These are phyloP conservation scores for Battus philenor DNA, from an alignment of 1,140 invertebrate species.

Conservation along the genomic window DNA sequence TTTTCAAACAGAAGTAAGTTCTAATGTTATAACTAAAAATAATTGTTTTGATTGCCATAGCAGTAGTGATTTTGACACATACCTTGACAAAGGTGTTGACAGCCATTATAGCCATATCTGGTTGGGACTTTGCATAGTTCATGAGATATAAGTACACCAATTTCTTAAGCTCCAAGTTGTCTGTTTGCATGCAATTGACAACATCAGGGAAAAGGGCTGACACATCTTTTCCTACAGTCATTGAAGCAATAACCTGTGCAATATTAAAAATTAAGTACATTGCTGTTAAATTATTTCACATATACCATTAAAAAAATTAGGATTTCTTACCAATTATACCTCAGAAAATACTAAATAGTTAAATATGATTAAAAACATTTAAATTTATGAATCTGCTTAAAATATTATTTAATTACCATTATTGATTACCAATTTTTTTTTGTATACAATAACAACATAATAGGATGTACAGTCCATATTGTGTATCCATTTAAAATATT, in stretches of 20 bases:
- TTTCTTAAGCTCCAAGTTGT: slow-evolving; percentile 99
- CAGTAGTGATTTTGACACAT: slow-evolving; percentile 26
- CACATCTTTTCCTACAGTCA: slow-evolving; percentile 99
- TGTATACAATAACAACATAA: too few relatives aligned
- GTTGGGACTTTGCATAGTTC: slow-evolving; percentile 99
- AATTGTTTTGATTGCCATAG: slow-evolving; percentile 3
- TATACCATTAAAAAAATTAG: too few relatives aligned
- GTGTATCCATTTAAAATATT: too few relatives aligned
- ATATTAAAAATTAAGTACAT: slow-evolving; percentile 9
- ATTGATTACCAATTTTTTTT: too few relatives aligned
- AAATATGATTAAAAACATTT: background rate
- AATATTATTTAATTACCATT: too few relatives aligned
- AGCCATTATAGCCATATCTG: slow-evolving; percentile 99
- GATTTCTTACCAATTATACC: slow-evolving; percentile 1
- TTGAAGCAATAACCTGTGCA: slow-evolving; percentile 96
- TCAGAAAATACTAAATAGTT: background rate
- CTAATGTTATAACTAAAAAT: slow-evolving; percentile 20
- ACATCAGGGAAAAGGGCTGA: slow-evolving; percentile 99
- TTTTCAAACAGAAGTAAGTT: slow-evolving; percentile 21
- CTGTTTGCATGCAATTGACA: slow-evolving; percentile 99
- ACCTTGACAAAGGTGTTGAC: slow-evolving; percentile 99
- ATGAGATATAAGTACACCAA: slow-evolving; percentile 99
- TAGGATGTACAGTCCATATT: too few relatives aligned
- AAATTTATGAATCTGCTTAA: too few relatives aligned
- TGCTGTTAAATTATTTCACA: background rate